phyloP scores from a whole-genome alignment of 2,797 vertebrate species.

The Zalophus californianus region DNA sequence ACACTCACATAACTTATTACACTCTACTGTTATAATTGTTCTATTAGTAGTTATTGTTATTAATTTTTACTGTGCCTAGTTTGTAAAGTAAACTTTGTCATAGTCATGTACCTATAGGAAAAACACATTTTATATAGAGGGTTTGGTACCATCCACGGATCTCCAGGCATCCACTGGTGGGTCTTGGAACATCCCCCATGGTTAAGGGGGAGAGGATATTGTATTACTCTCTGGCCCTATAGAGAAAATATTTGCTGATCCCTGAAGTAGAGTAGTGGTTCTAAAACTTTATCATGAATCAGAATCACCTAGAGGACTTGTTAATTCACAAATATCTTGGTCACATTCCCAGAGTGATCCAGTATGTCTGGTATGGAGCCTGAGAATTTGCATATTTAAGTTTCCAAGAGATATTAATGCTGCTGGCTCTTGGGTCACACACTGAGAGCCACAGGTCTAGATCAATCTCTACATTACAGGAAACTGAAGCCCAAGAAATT shows the following conservation, averaged over 20 bases:
- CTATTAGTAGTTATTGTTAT: background rate
- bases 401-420: background rate
- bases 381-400: background rate
- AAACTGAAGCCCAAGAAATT: background rate
- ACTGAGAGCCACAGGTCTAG: background rate
- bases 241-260: background rate
- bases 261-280: background rate
- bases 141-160: background rate
- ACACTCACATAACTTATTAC: background rate
- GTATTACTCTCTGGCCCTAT: background rate
- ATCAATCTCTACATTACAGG: background rate
- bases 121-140: background rate
- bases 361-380: rapidly evolving
- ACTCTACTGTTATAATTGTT: background rate
- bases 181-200: background rate
- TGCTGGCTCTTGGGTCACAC: rapidly evolving
- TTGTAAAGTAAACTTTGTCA: background rate
- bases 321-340: background rate
- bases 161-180: background rate
- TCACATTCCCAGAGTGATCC: background rate
- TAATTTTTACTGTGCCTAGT: background rate
- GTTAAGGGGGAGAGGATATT: background rate
- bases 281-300: background rate
- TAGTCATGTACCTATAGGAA: background rate
- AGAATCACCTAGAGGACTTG: background rate